Evolutionary conservation across 1,140 invertebrate species (phyloP).

Genomic region (Drosophila rufa): DNA sequence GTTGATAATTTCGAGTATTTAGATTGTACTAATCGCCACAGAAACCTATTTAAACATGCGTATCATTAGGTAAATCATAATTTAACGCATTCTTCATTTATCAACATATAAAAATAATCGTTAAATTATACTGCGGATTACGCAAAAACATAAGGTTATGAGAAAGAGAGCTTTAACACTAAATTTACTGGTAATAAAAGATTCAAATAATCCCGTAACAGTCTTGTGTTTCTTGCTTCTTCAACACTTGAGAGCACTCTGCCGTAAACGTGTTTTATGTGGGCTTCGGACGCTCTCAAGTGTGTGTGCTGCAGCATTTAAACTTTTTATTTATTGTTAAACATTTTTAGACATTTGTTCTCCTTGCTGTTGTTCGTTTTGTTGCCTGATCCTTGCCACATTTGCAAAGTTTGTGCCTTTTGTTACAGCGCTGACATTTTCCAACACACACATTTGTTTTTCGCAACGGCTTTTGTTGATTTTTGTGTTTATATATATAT

Average conservation of each 20-base stretch:
- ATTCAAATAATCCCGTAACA: slow-evolving; percentile 14
- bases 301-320: slow-evolving; percentile 29
- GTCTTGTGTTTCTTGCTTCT: not conserved
- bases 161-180: not conserved
- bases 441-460: slow-evolving; percentile 46
- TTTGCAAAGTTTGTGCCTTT: slow-evolving; percentile 62
- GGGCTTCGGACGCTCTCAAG: slow-evolving; percentile 5
- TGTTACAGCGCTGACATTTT: slow-evolving; percentile 54
- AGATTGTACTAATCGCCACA: slow-evolving; percentile 4
- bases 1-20: slow-evolving; percentile 10
- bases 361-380: slow-evolving; percentile 8
- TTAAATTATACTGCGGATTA: not conserved
- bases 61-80: not conserved
- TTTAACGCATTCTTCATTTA: not conserved
- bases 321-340: slow-evolving; percentile 46
- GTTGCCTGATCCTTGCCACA: slow-evolving; percentile 10
- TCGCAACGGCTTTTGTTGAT: slow-evolving; percentile 50
- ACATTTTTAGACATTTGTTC: slow-evolving; percentile 45
- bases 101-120: not conserved
- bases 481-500: slow-evolving; percentile 21
- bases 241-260: not conserved
- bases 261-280: not conserved
- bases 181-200: slow-evolving; percentile 24
- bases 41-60: not conserved
- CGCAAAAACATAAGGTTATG: not conserved